A percentile compares a stretch with the other conserved stretches of the same genome.
Conservation (phyloP, 2,113 vertebrate genomes). For the Agapornis roseicollis region DNA sequence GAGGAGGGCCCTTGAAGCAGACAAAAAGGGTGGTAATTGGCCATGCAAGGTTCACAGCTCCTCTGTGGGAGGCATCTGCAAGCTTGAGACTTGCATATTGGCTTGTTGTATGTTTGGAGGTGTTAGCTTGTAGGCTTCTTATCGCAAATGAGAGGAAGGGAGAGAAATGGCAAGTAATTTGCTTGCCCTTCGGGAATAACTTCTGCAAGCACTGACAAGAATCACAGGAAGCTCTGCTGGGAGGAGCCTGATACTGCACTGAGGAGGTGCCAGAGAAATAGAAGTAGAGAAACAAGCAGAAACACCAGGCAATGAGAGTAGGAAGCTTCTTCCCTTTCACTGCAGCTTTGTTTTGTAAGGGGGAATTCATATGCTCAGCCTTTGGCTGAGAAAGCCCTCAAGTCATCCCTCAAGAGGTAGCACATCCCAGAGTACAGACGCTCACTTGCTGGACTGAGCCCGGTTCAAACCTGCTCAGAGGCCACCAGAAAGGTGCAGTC, state of each 20-base stretch:
- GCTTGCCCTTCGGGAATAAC: not conserved
- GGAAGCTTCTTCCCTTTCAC: not conserved
- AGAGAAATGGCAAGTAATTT: not conserved
- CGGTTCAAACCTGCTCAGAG: not conserved
- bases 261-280: not conserved
- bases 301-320: not conserved
- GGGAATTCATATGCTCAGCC: not conserved
- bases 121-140: not conserved
- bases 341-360: not conserved
- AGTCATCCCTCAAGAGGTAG: not conserved
- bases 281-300: not conserved
- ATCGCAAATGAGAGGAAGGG: not conserved
- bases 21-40: not conserved
- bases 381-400: not conserved
- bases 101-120: not conserved
- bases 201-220: not conserved
- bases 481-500: not conserved
- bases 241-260: not conserved
- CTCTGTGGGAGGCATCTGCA: not conserved
- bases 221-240: not conserved
- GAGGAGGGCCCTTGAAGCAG: not conserved
- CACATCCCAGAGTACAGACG: no score
- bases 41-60: not conserved
- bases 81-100: not conserved
- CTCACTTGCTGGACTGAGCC: not conserved